phyloP scores from a whole-genome alignment of 2,113 vertebrate species.

The Stercorarius parasiticus region DNA sequence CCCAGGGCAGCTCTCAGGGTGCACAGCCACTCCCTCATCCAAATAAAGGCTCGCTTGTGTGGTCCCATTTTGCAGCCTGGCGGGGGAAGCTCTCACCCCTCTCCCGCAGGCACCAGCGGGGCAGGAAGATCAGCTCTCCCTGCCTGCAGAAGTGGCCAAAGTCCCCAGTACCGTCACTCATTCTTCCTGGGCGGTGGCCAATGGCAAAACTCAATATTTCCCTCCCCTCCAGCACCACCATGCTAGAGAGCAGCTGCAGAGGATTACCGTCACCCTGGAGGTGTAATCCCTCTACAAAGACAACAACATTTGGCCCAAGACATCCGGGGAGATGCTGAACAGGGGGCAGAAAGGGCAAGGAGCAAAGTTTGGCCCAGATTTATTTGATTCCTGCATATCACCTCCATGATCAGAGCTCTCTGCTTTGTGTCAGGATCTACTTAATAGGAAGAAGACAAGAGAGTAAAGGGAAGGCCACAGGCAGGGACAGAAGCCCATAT shows the following conservation, averaged over 20 bases:
- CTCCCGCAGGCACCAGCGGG: fast-evolving
- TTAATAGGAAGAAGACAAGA: neutral
- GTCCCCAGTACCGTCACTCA: neutral
- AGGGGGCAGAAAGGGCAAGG: neutral
- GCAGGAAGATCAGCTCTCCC: neutral
- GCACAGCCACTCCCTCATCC: neutral
- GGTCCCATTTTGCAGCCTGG: neutral
- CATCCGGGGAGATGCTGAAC: neutral
- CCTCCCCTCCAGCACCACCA: constrained; percentile 17
- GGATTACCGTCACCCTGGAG: neutral
- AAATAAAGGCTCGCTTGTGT: neutral
- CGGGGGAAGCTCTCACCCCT: neutral
- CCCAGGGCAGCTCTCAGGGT: neutral
- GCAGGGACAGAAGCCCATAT: neutral
- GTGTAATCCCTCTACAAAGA: neutral
- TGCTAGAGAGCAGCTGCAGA: constrained; percentile 59
- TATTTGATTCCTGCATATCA: neutral
- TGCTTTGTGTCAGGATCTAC: neutral
- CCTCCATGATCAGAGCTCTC: neutral
- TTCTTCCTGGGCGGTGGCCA: constrained; percentile 55
- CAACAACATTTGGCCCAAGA: neutral
- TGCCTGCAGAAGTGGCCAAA: neutral
- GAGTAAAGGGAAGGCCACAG: neutral
- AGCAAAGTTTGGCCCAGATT: neutral
- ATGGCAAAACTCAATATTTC: constrained; percentile 59